Percentiles rank a stretch among this genome's conserved stretches.
These are phyloP conservation scores for Acropora tenuis DNA, from an alignment of 64 coral and sea anemone species.

Conservation along the genomic window DNA sequence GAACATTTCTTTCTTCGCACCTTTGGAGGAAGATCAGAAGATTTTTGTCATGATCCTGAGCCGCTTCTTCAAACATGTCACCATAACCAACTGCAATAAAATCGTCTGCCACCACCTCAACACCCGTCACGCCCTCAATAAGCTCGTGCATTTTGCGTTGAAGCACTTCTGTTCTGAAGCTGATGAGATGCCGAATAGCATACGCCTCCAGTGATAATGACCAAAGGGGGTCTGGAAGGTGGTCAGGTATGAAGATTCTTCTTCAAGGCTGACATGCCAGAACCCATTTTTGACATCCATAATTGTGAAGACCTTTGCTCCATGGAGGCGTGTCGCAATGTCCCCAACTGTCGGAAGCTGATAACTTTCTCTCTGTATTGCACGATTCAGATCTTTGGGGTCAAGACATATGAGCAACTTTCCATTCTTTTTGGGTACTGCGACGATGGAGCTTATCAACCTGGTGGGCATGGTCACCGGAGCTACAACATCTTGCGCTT, in stretches of 20 bases:
- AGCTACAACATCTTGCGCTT: constrained; percentile 39
- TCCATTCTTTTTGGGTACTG: constrained; percentile 44
- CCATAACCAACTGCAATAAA: too few relatives aligned
- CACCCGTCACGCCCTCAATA: too few relatives aligned
- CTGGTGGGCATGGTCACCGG: constrained; percentile 46
- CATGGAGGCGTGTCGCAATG: constrained; percentile 64
- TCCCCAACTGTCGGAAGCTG: constrained; percentile 58
- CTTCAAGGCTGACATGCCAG: constrained; percentile 18
- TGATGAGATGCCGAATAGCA: too few relatives aligned
- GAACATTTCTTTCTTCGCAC: neutral
- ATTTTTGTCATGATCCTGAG: constrained; percentile 30
- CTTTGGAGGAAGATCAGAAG: neutral
- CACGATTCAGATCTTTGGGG: constrained; percentile 20
- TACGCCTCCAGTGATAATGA: too few relatives aligned
- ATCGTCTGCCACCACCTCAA: too few relatives aligned
- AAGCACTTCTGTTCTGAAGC: too few relatives aligned
- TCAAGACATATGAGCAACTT: constrained; percentile 9
- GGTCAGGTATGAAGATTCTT: constrained; percentile 43
- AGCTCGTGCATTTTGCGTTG: too few relatives aligned
- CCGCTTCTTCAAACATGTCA: too few relatives aligned
- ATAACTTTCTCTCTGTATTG: constrained; percentile 25
- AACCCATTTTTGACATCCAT: constrained; percentile 46
- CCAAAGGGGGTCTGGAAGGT: constrained; percentile 24
- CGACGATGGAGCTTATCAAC: constrained; percentile 58
- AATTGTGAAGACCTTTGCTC: constrained; percentile 43